Base-by-base conservation (phyloP, 2,797 vertebrate genomes). In the Hylomyscus alleni region DNA sequence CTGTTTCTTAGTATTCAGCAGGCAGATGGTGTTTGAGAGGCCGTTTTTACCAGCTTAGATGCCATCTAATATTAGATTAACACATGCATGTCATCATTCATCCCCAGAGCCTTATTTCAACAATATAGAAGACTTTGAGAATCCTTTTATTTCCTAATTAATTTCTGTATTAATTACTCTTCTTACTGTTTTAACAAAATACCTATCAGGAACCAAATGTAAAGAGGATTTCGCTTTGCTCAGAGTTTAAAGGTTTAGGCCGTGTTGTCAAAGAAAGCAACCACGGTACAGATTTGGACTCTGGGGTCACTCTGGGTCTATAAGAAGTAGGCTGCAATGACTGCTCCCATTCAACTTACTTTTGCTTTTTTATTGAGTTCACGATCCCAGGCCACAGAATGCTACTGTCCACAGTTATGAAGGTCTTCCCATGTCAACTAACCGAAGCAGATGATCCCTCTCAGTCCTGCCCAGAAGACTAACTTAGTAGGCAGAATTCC, bases 141-240 rank as follows among this genome's bases (percentile, higher is more conserved):
- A 83, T n/a, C 34, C 89, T 77, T 88, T 65, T 26, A 83, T 83
- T 95, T 93, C 9, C 29, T 67, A 6, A 62, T 60, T 72, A 54
- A 11, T 54, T 4, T 17, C 65, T 72, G 13, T 19, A 10, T 37
- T 54, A 34, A 54, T 50, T 50, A n/a, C 26, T 84, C 50, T 67
- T 65, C 44, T 86, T 15, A 86, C 37, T 0, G 0, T 17, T 86
- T 69, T 54, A 37, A 72, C 65, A 69, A 85, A 86, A 69, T 69
- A 22, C 12, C 29, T 1, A 13, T 26, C 47, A 86, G 40, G 58
- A 69, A 86, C 3, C 62, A 86, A 85, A 34, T 3, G 34, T 69
- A 26, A 85, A 34, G 20, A 54, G 13, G 58, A 44, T 34, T 37
- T 37, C 15, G 14, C 15, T 72, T 37, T 52, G 65, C 84, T 26